These are phyloP conservation scores for Alouatta caraya DNA, from an alignment of 2,797 vertebrate genomes.

Conservation along the genomic window DNA sequence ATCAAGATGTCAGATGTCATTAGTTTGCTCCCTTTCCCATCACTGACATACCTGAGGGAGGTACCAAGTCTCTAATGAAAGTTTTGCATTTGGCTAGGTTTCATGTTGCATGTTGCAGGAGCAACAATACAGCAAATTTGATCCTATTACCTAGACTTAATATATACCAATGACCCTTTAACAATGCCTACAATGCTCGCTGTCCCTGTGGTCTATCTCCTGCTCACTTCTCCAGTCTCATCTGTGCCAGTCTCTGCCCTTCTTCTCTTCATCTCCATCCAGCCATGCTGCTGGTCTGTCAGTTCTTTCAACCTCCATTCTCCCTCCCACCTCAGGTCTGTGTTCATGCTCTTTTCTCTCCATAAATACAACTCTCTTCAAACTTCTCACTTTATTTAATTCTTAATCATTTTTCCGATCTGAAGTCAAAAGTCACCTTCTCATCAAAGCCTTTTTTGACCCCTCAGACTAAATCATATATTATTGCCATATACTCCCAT, in stretches of 20 bases:
- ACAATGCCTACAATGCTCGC: fast-evolving
- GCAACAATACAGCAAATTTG: neutral
- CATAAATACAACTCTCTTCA: neutral
- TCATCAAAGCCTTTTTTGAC: neutral
- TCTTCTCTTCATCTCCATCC: neutral
- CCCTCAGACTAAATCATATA: neutral
- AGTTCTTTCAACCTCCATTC: neutral
- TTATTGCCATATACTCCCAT: neutral
- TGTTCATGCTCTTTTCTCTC: neutral
- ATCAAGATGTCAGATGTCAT: neutral
- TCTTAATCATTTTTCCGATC: neutral
- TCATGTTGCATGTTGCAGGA: fast-evolving
- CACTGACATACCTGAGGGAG: neutral
- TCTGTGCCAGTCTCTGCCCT: neutral
- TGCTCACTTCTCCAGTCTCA: neutral
- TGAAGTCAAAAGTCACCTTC: neutral
- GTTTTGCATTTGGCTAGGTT: neutral
- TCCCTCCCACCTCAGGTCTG: neutral
- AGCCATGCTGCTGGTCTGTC: neutral
- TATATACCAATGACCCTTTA: neutral
- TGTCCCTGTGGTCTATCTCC: fast-evolving
- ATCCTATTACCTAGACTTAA: neutral
- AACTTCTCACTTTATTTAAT: neutral
- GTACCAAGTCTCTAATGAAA: neutral
- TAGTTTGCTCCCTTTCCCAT: neutral